A percentile compares a stretch with the other conserved stretches of the same genome.
Evolutionary conservation across 2,888 invertebrate species (phyloP).

Genomic region (Eudemis profundana): DNA sequence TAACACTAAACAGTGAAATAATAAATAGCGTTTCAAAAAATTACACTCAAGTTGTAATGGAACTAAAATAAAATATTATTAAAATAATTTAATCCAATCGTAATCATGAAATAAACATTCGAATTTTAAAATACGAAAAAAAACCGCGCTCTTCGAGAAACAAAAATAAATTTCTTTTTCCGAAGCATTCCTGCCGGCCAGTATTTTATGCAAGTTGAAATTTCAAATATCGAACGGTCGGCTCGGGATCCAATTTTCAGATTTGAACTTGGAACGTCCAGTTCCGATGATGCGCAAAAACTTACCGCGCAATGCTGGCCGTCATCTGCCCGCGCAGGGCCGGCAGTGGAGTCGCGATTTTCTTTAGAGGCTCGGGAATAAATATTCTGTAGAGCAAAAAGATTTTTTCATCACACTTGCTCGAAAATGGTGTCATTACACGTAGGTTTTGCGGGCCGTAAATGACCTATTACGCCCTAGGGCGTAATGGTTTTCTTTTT

Average conservation of each 20-base stretch:
- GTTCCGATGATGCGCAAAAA: slow-evolving; percentile 83
- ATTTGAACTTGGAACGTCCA: slow-evolving; percentile 85
- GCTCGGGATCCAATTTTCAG: slow-evolving; percentile 81
- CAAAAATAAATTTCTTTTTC: slow-evolving; percentile 46
- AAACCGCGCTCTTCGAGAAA: slow-evolving; percentile 7
- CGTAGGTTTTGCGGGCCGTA: no score
- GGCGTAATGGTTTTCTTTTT: no score
- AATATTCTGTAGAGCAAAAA: background rate
- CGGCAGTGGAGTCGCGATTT: slow-evolving; percentile 55
- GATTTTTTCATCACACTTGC: background rate
- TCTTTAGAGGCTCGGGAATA: background rate
- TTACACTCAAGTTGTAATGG: no score
- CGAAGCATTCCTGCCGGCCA: slow-evolving; percentile 53
- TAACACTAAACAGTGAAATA: no score
- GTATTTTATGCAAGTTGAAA: slow-evolving; percentile 77
- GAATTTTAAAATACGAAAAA: background rate
- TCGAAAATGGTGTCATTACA: no score
- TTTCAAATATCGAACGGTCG: slow-evolving; percentile 75
- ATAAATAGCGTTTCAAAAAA: no score
- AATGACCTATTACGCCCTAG: no score
- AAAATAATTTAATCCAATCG: background rate
- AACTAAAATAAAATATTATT: no score
- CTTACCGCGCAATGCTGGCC: slow-evolving; percentile 79
- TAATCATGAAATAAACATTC: background rate
- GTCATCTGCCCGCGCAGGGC: slow-evolving; percentile 74